Base-by-base conservation (phyloP, 2,113 vertebrate genomes). In the Scomber scombrus region DNA sequence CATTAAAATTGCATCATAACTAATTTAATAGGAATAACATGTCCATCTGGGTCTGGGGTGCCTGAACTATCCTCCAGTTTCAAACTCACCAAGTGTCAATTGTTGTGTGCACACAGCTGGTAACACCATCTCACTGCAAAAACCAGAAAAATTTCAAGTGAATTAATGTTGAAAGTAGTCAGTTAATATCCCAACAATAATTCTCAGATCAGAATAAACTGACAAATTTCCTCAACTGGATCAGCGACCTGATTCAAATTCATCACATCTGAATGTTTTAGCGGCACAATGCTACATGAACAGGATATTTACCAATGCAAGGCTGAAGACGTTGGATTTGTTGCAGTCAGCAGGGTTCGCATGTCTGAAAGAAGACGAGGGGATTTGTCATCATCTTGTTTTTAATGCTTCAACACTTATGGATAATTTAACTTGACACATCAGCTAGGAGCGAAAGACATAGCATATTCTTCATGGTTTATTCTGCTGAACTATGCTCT, bases 161-260 rank as follows among this genome's bases (percentile, higher is more conserved):
- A 68, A 18, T 50, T 13, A 14, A 4, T 3, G 2, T 1, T 0
- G 12, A 1, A 10, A 21, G 3, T 4, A 3, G 0, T 0, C 0
- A 43, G 0, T 43, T 5, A 0, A 14, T 3, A 7, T 0, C 0
- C 3, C 1, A 14, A 0, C 11, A 14, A 49, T 2, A 19, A 23
- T 23, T 40, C 9, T 2, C 85, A 85, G 81, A 91, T 94, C 93
- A 95, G 94, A 88, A 70, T 64, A 0, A 31, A 19, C 3, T 52
- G 21, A 78, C 1, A 1, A 2, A 0, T 69, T 23, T 96, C 95
- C 91, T 95, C 95, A 95, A 94, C 26, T 49, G 61, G 85, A 94
- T 96, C 93, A 94, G 95, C 49, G 95, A 96, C 95, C 95, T 95
- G 94, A 95, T 96, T 96, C 95, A 68, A 6, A 81, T 12, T 91